Evolutionary conservation across 2,113 vertebrate genomes (phyloP).

Genomic region (Entelurus aequoreus): DNA sequence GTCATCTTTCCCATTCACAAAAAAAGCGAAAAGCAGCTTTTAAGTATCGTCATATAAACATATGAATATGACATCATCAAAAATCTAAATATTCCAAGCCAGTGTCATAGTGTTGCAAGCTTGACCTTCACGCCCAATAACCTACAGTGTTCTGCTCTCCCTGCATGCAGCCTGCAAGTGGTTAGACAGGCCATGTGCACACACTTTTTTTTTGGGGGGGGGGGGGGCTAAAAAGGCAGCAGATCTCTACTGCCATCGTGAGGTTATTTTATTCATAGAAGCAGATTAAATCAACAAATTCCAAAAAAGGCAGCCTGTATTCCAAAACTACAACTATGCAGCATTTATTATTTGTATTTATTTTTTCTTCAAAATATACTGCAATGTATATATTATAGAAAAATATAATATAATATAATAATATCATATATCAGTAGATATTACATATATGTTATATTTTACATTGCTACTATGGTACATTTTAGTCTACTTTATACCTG

Average conservation of each 20-base stretch:
- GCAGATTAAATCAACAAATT: not conserved
- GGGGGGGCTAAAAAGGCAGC: not conserved
- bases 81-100: not conserved
- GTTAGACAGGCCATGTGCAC: constrained; percentile 22
- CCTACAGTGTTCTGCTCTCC: constrained; percentile 1
- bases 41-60: not conserved
- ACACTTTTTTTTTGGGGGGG: not conserved
- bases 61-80: not conserved
- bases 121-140: constrained; percentile 31
- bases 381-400: too few species aligned
- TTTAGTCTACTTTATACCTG: too few species aligned
- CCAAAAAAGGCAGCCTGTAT: too few species aligned
- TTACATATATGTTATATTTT: too few species aligned
- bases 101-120: not conserved
- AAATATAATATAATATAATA: too few species aligned
- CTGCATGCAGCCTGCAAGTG: not conserved
- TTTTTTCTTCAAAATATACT: too few species aligned
- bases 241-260: constrained; percentile 42
- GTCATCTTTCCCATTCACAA: constrained; percentile 10
- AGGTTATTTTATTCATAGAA: constrained; percentile 8
- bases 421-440: too few species aligned
- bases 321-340: too few species aligned
- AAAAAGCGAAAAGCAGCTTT: not conserved
- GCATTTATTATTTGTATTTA: too few species aligned
- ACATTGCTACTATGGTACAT: too few species aligned